Conservation (phyloP, 2,113 vertebrate species). For the Polyodon spathula region DNA sequence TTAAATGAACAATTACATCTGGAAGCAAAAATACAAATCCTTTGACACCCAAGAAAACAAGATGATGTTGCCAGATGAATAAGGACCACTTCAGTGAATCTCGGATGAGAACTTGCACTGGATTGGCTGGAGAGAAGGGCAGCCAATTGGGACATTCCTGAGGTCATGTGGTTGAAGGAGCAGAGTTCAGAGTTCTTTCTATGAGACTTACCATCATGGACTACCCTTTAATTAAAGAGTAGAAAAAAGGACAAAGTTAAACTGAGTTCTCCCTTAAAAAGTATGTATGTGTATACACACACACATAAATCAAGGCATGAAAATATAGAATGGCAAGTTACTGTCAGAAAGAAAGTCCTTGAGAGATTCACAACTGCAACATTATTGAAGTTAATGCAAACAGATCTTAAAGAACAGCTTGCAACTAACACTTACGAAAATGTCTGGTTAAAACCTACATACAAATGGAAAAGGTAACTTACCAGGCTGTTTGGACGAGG, state of each 20-base stretch:
- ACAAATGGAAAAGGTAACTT: conserved; percentile 55
- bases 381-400: conserved; percentile 13
- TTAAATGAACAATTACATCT: conserved; percentile 64
- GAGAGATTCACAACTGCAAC: conserved; percentile 17
- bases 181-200: conserved; percentile 97
- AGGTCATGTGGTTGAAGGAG: conserved; percentile 99
- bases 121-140: conserved; percentile 96
- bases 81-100: conserved; percentile 97
- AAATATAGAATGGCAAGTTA: conserved; percentile 52
- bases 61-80: conserved; percentile 91
- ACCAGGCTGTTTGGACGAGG: conserved; percentile 98
- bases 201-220: conserved; percentile 99
- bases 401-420: conserved; percentile 14
- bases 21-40: conserved; percentile 98
- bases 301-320: conserved; percentile 66
- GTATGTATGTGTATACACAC: conserved; percentile 14
- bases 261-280: conserved; percentile 79
- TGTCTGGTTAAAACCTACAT: conserved; percentile 3
- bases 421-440: not conserved
- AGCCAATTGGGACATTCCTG: conserved; percentile 97
- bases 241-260: conserved; percentile 99
- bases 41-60: conserved; percentile 92
- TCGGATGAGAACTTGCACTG: conserved; percentile 93
- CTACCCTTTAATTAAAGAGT: conserved; percentile 99
- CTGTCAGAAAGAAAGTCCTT: conserved; percentile 36